Percentiles rank a stretch among this genome's conserved stretches.
Evolutionary conservation across 2,113 vertebrate species (phyloP).

Genomic region (Cavia aperea): DNA sequence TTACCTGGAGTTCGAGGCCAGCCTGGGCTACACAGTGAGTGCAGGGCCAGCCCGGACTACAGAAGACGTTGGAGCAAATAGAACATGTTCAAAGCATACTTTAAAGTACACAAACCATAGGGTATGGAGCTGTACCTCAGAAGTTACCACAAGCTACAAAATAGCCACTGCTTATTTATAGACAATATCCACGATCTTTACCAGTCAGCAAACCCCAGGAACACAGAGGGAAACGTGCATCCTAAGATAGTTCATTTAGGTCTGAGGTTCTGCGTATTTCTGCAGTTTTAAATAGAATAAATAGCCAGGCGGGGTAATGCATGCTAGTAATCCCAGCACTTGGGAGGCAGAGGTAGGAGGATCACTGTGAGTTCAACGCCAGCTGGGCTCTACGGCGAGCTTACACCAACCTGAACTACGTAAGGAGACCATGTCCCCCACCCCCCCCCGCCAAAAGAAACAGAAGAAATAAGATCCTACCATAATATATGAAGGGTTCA

Average conservation of each 20-base stretch:
- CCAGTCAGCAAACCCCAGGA: background rate
- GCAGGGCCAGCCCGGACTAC: background rate
- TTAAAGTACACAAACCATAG: background rate
- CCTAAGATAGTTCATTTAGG: background rate
- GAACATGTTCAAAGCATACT: background rate
- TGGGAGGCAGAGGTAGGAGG: background rate
- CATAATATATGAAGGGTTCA: conserved; percentile 13
- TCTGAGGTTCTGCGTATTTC: background rate
- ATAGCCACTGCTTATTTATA: background rate
- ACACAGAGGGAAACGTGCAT: background rate
- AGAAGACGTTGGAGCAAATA: background rate
- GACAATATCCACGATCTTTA: background rate
- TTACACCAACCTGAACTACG: background rate
- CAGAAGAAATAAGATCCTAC: conserved; percentile 13
- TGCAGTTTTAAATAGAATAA: conserved; percentile 1
- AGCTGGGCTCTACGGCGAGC: background rate
- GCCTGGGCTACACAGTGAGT: background rate
- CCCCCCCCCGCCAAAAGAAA: no score
- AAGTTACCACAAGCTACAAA: background rate
- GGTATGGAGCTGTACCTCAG: background rate
- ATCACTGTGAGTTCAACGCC: background rate
- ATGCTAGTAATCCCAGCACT: background rate
- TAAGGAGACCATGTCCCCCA: background rate
- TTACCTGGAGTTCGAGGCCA: background rate
- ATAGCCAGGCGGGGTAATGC: background rate